Evolutionary conservation across 2,113 vertebrate species (phyloP), one percentile per base, ranked within the genome.

Genomic region (Eurypyga helias): DNA sequence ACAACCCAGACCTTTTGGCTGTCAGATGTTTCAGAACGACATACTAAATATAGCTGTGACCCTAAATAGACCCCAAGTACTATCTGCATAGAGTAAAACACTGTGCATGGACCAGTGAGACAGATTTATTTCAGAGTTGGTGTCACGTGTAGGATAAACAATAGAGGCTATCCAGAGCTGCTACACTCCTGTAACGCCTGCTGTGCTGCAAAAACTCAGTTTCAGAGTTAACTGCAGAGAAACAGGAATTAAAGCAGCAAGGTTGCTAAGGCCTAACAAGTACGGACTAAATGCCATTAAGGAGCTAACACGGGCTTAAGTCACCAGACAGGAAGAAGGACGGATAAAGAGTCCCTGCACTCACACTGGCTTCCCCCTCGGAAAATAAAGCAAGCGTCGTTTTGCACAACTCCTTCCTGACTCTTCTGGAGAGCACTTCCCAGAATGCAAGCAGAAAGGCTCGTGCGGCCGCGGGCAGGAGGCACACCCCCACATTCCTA

Each of bases 321-420:
- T 36, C 81, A 52, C 57, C 23, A 26, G 73, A 21, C 20, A 29
- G 75, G 36, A 57, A 72, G 34, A 26, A 33, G 79, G 75, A 80
- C 4, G 33, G 58, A 57, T 45, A 8, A 46, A 79, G 84, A 48
- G 58, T 29, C 26, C 54, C 41, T 62, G 82, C 25, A 1, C 0
- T 1, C 5, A 28, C 0, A 0, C 54, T 71, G 71, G 45, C 75
- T 75, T 66, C 60, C 24, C 29, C 26, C 24, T 61, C 0, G 10
- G 85, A 67, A 83, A 90, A 71, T 2, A 31, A 46, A 57, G 61
- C 38, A 8, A 61, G 66, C 33, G 12, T 15, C 5, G 1, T 20
- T 83, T 33, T 25, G 34, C 55, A 33, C 21, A 72, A 13, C 41
- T 91, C 57, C 79, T 73, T 79, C 57, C 87, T 61, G 81, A 5